Base-by-base conservation (phyloP, 2,113 vertebrate species). In the Bettongia penicillata region DNA sequence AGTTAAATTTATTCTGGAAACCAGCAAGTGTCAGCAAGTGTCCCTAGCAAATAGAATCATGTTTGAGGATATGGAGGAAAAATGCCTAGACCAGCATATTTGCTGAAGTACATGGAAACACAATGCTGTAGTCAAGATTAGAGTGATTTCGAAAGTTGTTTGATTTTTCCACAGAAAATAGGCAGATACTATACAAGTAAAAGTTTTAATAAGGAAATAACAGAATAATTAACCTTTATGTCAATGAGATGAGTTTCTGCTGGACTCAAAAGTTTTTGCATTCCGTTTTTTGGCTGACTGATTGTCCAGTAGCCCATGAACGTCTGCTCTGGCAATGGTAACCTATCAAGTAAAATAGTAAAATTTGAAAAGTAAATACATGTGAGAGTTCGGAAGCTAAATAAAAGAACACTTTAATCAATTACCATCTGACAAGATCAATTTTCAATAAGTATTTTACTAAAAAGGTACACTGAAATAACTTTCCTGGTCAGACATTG, bases 271-370 rank as follows among this genome's bases (percentile, higher is more conserved):
- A 99, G 97, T 97, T 99, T 99, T 68, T 98, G 98, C 28, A 94
- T 98, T 97, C 98, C 97, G 94, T 98, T 99, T 95, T 98, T 98
- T 0, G 96, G 95, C 92, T 99, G 99, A 94, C 98, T 96, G 16
- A 98, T 97, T 52, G 98, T 99, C 99, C 99, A 99, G 97, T 99
- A 99, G 55, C 99, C 99, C 14, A 99, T 97, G 98, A 99, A 99
- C 91, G 98, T 99, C 97, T 98, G 98, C 57, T 99, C 99, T 51
- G 99, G 99, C 94, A 99, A 98, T 1, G 99, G 99, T 77, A 99
- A 98, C 98, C 99, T 99, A 97, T 96, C 95, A 98, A 98, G 93
- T 7, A 98, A 95, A 23, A 93, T 90, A 98, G 93, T 7, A 98
- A 95, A 23, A 93, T 90, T 97, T 91, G 53, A 97, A 98, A 98